phyloP scores from a whole-genome alignment of 2,113 vertebrate species.

The Nothocercus nigrocapillus region DNA sequence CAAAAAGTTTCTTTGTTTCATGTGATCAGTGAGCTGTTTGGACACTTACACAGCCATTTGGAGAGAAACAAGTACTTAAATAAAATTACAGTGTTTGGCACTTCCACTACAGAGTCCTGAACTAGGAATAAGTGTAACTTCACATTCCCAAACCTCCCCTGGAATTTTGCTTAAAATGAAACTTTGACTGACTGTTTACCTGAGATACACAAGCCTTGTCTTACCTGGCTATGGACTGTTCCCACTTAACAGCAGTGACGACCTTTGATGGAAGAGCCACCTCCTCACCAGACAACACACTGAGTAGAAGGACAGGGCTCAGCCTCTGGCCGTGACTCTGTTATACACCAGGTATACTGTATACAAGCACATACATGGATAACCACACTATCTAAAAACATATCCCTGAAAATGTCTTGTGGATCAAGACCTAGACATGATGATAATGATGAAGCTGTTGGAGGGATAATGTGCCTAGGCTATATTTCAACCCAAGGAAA shows the following conservation, averaged over 20 bases:
- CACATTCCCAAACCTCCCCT: not conserved
- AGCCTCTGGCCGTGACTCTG: not conserved
- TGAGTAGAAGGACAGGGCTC: not conserved
- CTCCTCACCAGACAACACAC: not conserved
- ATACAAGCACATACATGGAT: not conserved
- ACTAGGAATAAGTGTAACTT: not conserved
- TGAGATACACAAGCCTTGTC: not conserved
- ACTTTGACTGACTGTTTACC: not conserved
- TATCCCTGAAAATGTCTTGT: not conserved
- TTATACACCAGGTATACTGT: rapidly evolving
- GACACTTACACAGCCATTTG: not conserved
- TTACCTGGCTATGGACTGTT: not conserved
- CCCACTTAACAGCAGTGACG: not conserved
- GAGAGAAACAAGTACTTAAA: not conserved
- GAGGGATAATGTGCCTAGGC: not conserved
- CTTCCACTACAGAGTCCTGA: not conserved
- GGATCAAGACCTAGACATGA: not conserved
- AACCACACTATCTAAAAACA: not conserved
- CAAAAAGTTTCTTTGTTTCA: not conserved
- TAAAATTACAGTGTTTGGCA: not conserved
- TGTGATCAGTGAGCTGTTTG: not conserved
- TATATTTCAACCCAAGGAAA: not conserved
- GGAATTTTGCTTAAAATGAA: not conserved
- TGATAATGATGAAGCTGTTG: not conserved
- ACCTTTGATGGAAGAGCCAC: not conserved